Percentiles rank a stretch among this genome's conserved stretches.
Conservation (phyloP, 2,888 invertebrate genomes). For the Adelognathus sp. region DNA sequence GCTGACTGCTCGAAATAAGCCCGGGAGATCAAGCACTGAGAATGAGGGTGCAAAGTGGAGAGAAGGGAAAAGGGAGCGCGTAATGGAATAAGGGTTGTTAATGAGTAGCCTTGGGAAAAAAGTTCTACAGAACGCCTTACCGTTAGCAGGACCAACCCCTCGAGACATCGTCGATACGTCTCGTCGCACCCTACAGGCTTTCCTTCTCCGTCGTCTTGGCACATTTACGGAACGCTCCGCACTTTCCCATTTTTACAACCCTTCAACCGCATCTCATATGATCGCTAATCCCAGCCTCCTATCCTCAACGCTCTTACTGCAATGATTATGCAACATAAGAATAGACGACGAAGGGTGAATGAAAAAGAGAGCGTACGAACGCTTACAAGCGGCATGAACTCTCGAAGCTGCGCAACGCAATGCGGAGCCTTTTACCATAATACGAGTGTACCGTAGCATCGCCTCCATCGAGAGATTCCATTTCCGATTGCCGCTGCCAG, state of each 20-base stretch:
- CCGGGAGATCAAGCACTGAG: conserved; percentile 37
- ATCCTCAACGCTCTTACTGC: background rate
- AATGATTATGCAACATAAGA: conserved; percentile 1
- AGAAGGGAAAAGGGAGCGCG: conserved; percentile 52
- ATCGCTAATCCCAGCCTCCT: conserved; percentile 15
- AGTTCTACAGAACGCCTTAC: conserved; percentile 60
- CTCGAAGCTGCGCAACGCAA: background rate
- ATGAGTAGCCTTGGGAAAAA: conserved; percentile 70
- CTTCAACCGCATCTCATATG: conserved; percentile 21
- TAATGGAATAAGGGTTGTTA: conserved; percentile 77
- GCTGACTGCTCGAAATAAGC: conserved; percentile 22
- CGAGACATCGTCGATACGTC: conserved; percentile 67
- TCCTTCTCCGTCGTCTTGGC: conserved; percentile 40
- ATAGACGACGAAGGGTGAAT: background rate
- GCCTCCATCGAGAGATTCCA: background rate
- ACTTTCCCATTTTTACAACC: background rate
- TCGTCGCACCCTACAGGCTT: conserved; percentile 41
- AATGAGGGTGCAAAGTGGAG: conserved; percentile 24
- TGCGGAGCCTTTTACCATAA: background rate
- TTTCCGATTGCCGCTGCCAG: background rate
- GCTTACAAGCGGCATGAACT: background rate
- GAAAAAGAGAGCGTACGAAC: background rate
- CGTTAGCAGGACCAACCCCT: conserved; percentile 59
- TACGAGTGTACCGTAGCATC: background rate
- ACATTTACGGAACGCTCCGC: conserved; percentile 26